phyloP scores from a whole-genome alignment of 2,888 invertebrate genomes.

The Trissolcus japonicus region DNA sequence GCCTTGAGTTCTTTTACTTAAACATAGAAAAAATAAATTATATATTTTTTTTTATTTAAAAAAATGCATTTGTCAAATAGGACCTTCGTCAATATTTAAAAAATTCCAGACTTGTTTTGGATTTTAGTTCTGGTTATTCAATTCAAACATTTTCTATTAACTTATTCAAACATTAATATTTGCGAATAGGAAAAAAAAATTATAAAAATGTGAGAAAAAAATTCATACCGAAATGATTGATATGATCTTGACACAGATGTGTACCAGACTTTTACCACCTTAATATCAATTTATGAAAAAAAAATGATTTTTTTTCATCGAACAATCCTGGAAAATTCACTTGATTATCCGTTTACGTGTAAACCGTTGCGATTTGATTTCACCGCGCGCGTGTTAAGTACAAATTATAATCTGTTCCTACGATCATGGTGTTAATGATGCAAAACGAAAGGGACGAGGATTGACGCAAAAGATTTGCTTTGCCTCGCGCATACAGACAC shows the following conservation, averaged over 20 bases:
- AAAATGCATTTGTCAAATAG: too few species aligned
- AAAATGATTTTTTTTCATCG: slow-evolving; percentile 9
- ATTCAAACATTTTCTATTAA: too few species aligned
- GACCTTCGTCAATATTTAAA: too few species aligned
- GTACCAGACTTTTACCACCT: slow-evolving; percentile 3
- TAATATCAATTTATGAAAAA: slow-evolving; percentile 12
- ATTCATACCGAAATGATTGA: slow-evolving; percentile 13
- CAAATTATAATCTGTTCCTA: slow-evolving; percentile 36
- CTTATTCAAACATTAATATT: too few species aligned
- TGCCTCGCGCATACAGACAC: slow-evolving; percentile 59
- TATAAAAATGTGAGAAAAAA: background rate
- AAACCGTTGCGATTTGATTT: slow-evolving; percentile 36
- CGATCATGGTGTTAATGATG: slow-evolving; percentile 42
- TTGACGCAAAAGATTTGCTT: slow-evolving; percentile 50
- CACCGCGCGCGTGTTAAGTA: slow-evolving; percentile 30
- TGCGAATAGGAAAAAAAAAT: background rate
- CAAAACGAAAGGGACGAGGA: slow-evolving; percentile 53
- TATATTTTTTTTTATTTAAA: too few species aligned
- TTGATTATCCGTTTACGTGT: slow-evolving; percentile 23
- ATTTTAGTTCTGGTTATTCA: too few species aligned
- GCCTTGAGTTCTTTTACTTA: too few species aligned
- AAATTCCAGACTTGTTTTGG: too few species aligned
- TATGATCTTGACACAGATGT: slow-evolving; percentile 37
- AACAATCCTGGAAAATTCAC: slow-evolving; percentile 18
- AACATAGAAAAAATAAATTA: too few species aligned